Conservation (phyloP, 2,888 invertebrate species). For the Diarsia dahlii region DNA sequence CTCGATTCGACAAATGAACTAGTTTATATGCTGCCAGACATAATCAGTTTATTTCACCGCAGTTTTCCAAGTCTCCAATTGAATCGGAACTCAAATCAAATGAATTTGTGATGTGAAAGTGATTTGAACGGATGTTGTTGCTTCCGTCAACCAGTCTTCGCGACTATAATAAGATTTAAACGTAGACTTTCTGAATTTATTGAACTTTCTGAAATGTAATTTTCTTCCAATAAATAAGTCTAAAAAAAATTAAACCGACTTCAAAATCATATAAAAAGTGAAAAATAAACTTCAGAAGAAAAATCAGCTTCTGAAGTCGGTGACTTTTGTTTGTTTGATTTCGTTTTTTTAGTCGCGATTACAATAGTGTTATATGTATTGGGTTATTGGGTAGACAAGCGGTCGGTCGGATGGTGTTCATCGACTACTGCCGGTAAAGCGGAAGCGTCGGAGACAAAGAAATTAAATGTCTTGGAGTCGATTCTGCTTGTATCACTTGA, state of each 20-base stretch:
- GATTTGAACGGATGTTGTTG: conserved; percentile 11
- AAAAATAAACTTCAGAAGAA: no score
- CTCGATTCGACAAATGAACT: not conserved
- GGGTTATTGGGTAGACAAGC: not conserved
- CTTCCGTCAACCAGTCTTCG: not conserved
- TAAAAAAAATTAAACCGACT: not conserved
- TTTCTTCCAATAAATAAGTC: not conserved
- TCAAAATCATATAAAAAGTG: no score
- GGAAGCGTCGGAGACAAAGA: not conserved
- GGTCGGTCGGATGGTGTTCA: not conserved
- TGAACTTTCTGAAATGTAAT: not conserved
- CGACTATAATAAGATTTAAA: not conserved
- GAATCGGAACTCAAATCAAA: conserved; percentile 4
- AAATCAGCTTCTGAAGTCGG: no score
- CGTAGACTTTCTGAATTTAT: not conserved
- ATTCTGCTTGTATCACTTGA: not conserved
- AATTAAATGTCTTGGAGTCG: not conserved
- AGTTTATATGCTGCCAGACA: not conserved
- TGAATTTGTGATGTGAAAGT: no score
- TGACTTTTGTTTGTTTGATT: no score
- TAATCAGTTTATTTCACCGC: not conserved
- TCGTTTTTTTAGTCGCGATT: not conserved
- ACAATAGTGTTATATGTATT: no score
- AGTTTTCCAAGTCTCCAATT: conserved; percentile 2
- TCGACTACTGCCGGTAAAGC: not conserved